Conservation (phyloP, 1,140 invertebrate genomes). For the Microplitis demolitor region DNA sequence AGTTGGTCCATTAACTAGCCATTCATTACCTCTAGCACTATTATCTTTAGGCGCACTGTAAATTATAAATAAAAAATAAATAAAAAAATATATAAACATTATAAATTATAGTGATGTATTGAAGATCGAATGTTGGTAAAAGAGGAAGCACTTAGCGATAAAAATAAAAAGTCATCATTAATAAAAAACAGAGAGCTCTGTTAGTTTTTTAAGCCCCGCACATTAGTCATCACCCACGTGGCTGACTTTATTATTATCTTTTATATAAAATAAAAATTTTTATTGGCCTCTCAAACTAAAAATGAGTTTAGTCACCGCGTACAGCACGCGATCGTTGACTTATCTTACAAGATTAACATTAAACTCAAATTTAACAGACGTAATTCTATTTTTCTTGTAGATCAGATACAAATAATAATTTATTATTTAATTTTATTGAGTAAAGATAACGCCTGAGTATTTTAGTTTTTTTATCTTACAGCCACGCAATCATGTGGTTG, state of each 20-base stretch:
- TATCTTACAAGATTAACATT: no score
- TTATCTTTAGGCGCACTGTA: constrained; percentile 48
- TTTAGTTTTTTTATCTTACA: no score
- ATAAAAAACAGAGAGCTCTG: constrained; percentile 16
- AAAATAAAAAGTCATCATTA: background rate
- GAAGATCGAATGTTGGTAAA: constrained; percentile 19
- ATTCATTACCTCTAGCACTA: constrained; percentile 46
- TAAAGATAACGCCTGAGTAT: no score
- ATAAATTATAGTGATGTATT: background rate
- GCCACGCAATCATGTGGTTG: background rate
- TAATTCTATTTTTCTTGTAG: no score
- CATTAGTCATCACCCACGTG: constrained; percentile 16
- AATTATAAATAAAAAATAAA: constrained; percentile 24
- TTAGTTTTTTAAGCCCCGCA: background rate
- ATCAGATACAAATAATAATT: no score
- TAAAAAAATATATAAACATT: background rate
- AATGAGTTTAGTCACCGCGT: no score
- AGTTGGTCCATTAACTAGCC: constrained; percentile 51
- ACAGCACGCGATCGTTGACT: no score
- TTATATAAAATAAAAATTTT: no score
- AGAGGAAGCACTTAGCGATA: background rate
- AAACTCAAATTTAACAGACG: no score
- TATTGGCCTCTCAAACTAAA: no score
- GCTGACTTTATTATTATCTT: background rate
- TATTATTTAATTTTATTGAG: no score